Conservation (phyloP, 2,113 vertebrate species). For the Cepphus grylle region DNA sequence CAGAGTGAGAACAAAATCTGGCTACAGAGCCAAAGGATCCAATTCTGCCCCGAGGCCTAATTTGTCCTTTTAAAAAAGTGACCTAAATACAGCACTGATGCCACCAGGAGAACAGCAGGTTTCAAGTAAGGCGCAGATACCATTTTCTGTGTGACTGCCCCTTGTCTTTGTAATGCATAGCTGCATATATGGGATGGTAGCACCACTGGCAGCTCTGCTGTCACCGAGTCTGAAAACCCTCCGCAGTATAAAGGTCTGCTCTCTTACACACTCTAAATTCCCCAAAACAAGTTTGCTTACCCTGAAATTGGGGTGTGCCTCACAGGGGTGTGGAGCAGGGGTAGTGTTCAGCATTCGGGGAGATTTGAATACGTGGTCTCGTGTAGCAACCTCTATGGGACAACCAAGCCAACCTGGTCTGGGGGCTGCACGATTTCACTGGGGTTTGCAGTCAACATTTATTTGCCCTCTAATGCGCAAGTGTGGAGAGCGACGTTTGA, state of each 20-base stretch:
- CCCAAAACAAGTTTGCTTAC: background rate
- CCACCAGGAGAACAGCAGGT: slow-evolving; percentile 31
- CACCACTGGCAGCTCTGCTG: background rate
- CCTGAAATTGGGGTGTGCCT: background rate
- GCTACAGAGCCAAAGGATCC: background rate
- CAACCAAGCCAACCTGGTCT: background rate
- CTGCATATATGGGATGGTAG: background rate
- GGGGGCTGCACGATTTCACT: background rate
- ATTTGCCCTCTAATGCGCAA: background rate
- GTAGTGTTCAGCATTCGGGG: background rate
- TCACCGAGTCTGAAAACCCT: background rate
- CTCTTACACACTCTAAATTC: background rate
- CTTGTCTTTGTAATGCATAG: background rate
- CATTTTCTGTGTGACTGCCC: slow-evolving; percentile 25
- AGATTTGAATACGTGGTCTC: background rate
- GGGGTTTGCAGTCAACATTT: background rate
- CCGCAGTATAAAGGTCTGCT: background rate
- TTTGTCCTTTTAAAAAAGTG: slow-evolving; percentile 43
- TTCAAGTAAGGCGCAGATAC: background rate
- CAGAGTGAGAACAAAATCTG: background rate
- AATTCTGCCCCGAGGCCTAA: background rate
- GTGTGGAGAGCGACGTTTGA: background rate
- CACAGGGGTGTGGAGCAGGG: background rate
- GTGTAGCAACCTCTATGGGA: background rate
- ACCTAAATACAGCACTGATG: slow-evolving; percentile 19